Percentiles rank a stretch among this genome's conserved stretches.
Evolutionary conservation across 2,113 vertebrate genomes (phyloP).

Genomic region (Taxidea taxus): DNA sequence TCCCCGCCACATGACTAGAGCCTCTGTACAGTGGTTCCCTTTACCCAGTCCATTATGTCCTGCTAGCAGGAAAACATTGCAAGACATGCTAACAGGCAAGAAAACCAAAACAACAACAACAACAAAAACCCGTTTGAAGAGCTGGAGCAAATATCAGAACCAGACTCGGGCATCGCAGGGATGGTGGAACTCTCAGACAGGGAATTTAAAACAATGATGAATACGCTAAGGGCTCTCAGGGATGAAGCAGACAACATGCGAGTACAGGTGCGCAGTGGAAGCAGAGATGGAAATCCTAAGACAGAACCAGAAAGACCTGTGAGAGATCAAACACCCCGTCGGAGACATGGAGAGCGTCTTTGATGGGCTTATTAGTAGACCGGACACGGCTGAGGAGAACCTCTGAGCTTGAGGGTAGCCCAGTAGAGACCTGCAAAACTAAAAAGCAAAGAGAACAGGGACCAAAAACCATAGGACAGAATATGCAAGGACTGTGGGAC

Average conservation of each 20-base stretch:
- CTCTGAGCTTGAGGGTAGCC: background rate
- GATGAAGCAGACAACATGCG: fast-evolving
- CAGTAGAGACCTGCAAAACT: background rate
- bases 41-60: fast-evolving
- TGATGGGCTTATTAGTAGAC: background rate
- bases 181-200: background rate
- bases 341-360: background rate
- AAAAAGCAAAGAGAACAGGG: background rate
- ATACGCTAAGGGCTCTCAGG: background rate
- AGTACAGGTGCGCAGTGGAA: background rate
- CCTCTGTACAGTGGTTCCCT: fast-evolving
- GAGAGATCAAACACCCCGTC: background rate
- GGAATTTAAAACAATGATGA: background rate
- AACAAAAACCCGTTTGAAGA: background rate
- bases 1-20: fast-evolving
- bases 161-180: background rate
- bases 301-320: background rate
- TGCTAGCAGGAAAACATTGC: background rate
- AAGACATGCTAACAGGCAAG: background rate
- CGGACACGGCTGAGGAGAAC: background rate
- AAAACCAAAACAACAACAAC: background rate
- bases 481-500: background rate
- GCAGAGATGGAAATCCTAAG: background rate
- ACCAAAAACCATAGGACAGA: background rate
- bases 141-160: background rate